phyloP scores from a whole-genome alignment of 2,113 vertebrate genomes.

The Smithornis capensis region DNA sequence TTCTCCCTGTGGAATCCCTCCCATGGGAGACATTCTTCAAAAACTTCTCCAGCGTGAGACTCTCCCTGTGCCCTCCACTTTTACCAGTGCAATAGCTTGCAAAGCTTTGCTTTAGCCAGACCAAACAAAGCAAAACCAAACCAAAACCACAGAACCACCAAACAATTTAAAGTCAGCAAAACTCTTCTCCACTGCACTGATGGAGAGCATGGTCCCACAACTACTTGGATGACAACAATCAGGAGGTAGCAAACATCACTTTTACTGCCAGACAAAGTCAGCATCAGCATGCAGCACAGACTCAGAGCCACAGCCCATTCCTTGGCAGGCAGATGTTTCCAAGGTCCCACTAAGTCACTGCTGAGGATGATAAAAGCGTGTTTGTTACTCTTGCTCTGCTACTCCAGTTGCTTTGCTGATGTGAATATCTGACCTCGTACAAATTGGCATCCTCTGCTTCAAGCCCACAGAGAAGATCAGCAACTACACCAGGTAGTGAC shows the following conservation, averaged over 20 bases:
- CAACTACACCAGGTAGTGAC: background rate
- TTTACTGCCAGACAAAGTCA: background rate
- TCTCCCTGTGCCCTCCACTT: background rate
- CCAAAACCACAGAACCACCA: background rate
- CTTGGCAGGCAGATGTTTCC: background rate
- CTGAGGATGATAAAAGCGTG: background rate
- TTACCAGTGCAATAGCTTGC: background rate
- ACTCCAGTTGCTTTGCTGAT: background rate
- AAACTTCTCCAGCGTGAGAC: too few relatives aligned
- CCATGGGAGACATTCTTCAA: too few relatives aligned
- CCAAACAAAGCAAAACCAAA: too few relatives aligned
- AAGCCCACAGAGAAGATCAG: background rate
- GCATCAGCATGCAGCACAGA: background rate
- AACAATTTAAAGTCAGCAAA: background rate
- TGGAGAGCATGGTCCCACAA: background rate
- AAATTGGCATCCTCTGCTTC: background rate
- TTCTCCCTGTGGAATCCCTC: too few relatives aligned
- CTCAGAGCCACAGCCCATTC: background rate
- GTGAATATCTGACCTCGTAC: background rate
- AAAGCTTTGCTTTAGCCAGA: background rate
- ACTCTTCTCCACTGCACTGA: accelerated
- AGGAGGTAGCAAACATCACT: background rate
- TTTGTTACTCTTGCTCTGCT: background rate
- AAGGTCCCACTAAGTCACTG: background rate
- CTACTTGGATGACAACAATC: background rate